Evolutionary conservation across 2,888 invertebrate genomes (phyloP), one percentile per base, ranked within the genome.

Genomic region (Himalopsyche anomala): DNA sequence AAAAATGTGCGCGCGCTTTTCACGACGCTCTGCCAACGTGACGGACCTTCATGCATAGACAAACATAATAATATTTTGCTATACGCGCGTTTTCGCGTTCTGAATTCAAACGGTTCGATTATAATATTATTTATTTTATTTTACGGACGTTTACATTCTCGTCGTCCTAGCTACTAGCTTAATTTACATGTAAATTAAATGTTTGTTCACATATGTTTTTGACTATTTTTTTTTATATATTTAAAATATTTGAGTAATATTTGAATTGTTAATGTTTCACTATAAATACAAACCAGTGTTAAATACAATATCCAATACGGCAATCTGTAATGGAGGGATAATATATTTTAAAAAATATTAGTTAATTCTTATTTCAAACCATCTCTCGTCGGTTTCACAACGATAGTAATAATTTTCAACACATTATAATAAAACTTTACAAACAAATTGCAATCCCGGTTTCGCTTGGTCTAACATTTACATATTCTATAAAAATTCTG

Each of bases 1-100:
- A 81, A 81, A 84, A 84, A 84, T 62, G 28, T 62, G 56, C 84
- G 74, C 74, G 84, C 81, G 81, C 81, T 81, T 84, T 84, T 84
- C 84, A 81, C 69, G 62, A 38, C 36, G 79, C 83, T 74, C 74
- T 74, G 74, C 74, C 74, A 74, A 74, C 74, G 38, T 36, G 74
- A 74, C 74, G 74, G 74, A 74, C 74, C 74, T 74, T 74, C 74
- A 38, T 74, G 36, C 74, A 74, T 36, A 74, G 36, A 74, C 74
- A 74, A 74, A 74, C 74, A 74, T 74, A 74, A 36, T 62, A 28
- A 62, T 74, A 74, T 74, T 74, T 74, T 74, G 38, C 74, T 12
- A 74, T 74, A 74, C 74, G 74, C 74, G 36, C 2, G 5, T 38
- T 74, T 38, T 36, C 74, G 74, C 36, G 74, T 74, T 74, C 74